Base-by-base conservation (phyloP, 2,797 vertebrate genomes). In the Microctenopoma lineatum region DNA sequence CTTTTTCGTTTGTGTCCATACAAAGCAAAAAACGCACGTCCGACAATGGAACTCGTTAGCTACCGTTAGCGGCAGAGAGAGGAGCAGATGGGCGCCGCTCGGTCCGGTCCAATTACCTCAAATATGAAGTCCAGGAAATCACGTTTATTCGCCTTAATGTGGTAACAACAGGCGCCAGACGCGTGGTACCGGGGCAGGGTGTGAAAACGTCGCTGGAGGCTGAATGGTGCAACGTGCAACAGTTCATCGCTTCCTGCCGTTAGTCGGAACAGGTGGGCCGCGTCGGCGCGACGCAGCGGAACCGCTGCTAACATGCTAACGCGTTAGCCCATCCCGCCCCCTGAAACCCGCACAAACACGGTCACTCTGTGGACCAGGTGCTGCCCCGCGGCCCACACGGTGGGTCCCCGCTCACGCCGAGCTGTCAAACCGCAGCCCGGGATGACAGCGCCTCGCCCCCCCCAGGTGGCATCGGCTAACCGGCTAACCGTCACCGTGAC, bases 211-310 rank as follows among this genome's bases (percentile, higher is more conserved):
- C 3, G 16, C 3, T 25, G 7, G 9, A 15, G 16, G 10, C 3
- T 18, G 15, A 55, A 41, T 48, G 48, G 46, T 36, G 64, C 21
- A 60, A 50, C n/a, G 46, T 3, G 52, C 56, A 42, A 16, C 66
- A 41, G 50, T 16, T 67, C 54, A 36, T 69, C 8, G 77, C 71
- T 36, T 60, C 62, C 59, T 68, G 70, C 5, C 47, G 72, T 55
- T 9, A 41, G 15, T 72, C 34, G 18, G 70, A 87, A 87, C 89
- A 89, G 91, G 89, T 92, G 91, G 91, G 91, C 92, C 90, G 80
- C 87, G 53, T 59, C 75, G 9, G 18, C 3, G 46, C 67, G 59
- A 46, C 66, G 46, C 60, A 34, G 59, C 68, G 15, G 13, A 64
- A 46, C 53, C 3, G 25, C 32, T 13, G 62, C 69, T 26, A 27